phyloP scores from a whole-genome alignment of 35 echinoderm and acorn worm genomes.

The Holothuria glaberrima region DNA sequence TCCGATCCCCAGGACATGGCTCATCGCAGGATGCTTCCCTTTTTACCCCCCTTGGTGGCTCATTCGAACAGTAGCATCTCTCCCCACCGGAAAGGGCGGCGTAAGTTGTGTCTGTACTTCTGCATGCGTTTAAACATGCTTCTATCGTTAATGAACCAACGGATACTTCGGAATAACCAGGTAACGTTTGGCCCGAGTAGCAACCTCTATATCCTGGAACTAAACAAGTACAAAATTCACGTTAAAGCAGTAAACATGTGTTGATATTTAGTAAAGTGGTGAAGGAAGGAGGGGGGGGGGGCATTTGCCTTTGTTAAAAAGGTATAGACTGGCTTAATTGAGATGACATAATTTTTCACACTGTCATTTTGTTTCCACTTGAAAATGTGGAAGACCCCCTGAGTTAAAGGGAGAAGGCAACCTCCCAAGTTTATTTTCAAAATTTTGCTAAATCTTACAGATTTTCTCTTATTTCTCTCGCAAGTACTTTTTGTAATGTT shows the following conservation, averaged over 20 bases:
- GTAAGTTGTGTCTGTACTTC: background rate
- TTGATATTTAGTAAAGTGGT: background rate
- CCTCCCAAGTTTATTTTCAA: no score
- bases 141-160: background rate
- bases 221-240: background rate
- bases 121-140: slow-evolving; percentile 2
- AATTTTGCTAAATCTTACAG: no score
- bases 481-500: no score
- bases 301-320: no score
- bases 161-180: background rate
- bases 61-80: slow-evolving; percentile 28
- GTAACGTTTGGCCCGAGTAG: background rate
- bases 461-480: no score
- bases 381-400: no score
- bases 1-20: background rate
- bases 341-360: no score
- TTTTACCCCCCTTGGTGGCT: background rate
- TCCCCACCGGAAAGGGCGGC: background rate
- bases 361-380: no score
- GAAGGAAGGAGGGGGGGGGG: no score
- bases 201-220: slow-evolving; percentile 32
- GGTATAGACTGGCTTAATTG: no score
- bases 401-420: no score
- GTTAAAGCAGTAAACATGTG: background rate
- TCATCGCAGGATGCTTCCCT: background rate